Conservation (phyloP, 2,113 vertebrate species). For the Corvus hawaiiensis region DNA sequence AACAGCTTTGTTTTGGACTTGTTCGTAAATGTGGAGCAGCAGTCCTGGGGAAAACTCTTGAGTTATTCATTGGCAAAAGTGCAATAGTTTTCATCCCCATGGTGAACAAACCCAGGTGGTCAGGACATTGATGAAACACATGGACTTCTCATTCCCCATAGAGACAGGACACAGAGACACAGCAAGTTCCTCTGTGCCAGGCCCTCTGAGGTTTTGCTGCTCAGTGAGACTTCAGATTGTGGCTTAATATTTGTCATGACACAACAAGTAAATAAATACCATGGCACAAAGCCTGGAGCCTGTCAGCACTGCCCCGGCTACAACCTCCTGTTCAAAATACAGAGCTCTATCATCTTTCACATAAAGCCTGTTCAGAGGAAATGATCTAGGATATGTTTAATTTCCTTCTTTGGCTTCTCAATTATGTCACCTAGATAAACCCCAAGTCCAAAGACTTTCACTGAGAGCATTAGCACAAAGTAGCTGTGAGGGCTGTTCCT, state of each 20-base stretch:
- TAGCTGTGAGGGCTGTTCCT: not conserved
- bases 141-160: not conserved
- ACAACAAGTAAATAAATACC: conserved; percentile 49
- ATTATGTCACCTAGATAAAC: not conserved
- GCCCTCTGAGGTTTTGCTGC: not conserved
- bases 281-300: conserved; percentile 36
- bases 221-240: not conserved
- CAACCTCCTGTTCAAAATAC: conserved; percentile 16
- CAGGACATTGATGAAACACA: not conserved
- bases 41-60: not conserved
- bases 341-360: not conserved
- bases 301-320: conserved; percentile 7
- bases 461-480: not conserved
- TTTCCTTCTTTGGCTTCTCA: not conserved
- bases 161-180: not conserved
- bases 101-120: not conserved
- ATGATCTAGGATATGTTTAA: not conserved
- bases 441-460: not conserved
- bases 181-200: not conserved
- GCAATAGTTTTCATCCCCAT: not conserved
- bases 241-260: conserved; percentile 26
- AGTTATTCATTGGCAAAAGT: not conserved
- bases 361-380: not conserved
- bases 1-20: not conserved
- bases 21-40: not conserved